Conservation (phyloP, 2,888 invertebrate species). For the Tiliacea aurago region DNA sequence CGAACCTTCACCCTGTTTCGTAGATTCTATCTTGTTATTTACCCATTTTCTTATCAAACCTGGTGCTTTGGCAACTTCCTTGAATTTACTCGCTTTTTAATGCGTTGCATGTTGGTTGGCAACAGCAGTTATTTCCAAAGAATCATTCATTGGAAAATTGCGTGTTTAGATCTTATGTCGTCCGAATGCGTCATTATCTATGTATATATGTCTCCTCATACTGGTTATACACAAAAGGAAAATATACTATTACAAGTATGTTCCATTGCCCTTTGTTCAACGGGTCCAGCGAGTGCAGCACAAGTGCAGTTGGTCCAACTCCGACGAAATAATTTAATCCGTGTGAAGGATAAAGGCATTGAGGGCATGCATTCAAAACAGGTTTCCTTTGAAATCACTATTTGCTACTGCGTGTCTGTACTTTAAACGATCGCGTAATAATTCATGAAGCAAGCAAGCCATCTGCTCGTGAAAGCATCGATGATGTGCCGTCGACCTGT, state of each 20-base stretch:
- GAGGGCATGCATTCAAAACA: constrained; percentile 55
- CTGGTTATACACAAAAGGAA: constrained; percentile 11
- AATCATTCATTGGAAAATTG: constrained; percentile 35
- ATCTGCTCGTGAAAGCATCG: constrained; percentile 58
- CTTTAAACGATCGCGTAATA: constrained; percentile 61
- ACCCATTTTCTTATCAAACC: constrained; percentile 58
- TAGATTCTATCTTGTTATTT: constrained; percentile 64
- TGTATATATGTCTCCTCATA: neutral
- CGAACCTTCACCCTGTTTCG: constrained; percentile 71
- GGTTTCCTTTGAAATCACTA: constrained; percentile 59
- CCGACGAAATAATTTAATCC: constrained; percentile 55
- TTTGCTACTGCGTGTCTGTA: constrained; percentile 50
- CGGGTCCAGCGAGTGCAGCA: constrained; percentile 40
- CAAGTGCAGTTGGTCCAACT: constrained; percentile 30
- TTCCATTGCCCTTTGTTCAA: constrained; percentile 52
- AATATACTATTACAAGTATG: constrained; percentile 30
- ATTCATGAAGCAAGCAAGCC: constrained; percentile 56
- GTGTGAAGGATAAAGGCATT: constrained; percentile 53
- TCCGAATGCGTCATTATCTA: constrained; percentile 11
- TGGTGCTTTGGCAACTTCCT: constrained; percentile 56
- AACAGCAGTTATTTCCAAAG: constrained; percentile 35
- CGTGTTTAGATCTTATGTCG: constrained; percentile 28
- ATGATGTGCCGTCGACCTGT: constrained; percentile 51
- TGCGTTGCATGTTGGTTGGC: constrained; percentile 39
- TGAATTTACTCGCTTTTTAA: constrained; percentile 38